phyloP scores from a whole-genome alignment of 1,140 invertebrate species.

The Scaptomyza pallida region DNA sequence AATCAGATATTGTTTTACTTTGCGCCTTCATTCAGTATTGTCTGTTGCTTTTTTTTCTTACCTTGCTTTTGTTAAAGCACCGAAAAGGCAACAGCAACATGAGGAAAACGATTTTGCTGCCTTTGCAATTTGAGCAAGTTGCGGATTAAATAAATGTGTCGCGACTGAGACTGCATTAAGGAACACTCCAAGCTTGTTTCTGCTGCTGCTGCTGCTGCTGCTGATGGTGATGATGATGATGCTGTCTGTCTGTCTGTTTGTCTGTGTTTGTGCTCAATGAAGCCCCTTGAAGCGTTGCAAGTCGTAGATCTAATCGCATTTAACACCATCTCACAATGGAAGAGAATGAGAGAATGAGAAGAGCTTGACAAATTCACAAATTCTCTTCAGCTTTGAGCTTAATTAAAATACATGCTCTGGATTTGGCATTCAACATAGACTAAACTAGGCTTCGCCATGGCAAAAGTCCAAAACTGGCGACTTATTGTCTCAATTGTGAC shows the following conservation, averaged over 20 bases:
- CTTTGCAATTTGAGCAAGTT: constrained; percentile 72
- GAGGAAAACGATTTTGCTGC: constrained; percentile 18
- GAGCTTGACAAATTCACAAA: constrained; percentile 70
- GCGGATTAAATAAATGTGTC: constrained; percentile 79
- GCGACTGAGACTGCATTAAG: constrained; percentile 55
- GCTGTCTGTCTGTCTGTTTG: constrained; percentile 2
- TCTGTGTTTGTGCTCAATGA: constrained; percentile 45
- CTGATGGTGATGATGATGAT: constrained; percentile 4
- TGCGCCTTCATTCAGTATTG: constrained; percentile 80
- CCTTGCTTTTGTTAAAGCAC: constrained; percentile 61
- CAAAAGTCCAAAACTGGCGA: background rate
- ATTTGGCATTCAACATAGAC: background rate
- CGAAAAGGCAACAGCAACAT: constrained; percentile 42
- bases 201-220: constrained; percentile 13
- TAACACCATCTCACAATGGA: constrained; percentile 47
- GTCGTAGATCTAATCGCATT: constrained; percentile 70
- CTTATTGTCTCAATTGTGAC: constrained; percentile 76
- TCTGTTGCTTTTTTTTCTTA: constrained; percentile 22
- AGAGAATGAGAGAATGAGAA: background rate
- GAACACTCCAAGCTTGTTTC: constrained; percentile 4
- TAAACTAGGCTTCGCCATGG: no score
- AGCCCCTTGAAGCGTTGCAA: constrained; percentile 14
- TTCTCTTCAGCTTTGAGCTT: constrained; percentile 23
- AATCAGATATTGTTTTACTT: constrained; percentile 83
- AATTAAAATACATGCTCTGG: constrained; percentile 33